A percentile compares a stretch with the other conserved stretches of the same genome.
Evolutionary conservation across 2,888 invertebrate genomes (phyloP).

Genomic region (Agrochola macilenta): DNA sequence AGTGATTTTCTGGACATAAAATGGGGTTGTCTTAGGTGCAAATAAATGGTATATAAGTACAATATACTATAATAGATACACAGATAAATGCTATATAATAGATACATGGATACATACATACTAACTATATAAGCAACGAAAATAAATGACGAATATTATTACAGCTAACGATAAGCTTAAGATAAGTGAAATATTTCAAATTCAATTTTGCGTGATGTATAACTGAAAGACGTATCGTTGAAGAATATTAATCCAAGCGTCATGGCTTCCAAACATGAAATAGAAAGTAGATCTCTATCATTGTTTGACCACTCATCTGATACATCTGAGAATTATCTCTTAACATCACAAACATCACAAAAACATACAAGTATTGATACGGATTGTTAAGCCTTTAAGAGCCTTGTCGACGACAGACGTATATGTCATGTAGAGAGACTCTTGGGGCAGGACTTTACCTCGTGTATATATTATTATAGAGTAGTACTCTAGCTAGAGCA

Average conservation of each 20-base stretch:
- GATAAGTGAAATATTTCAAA: slow-evolving; percentile 26
- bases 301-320: slow-evolving; percentile 71
- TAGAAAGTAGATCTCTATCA: slow-evolving; percentile 81
- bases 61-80: too few relatives aligned
- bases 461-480: background rate
- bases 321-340: slow-evolving; percentile 69
- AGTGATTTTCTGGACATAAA: too few relatives aligned
- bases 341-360: slow-evolving; percentile 31
- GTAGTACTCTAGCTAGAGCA: background rate
- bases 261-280: slow-evolving; percentile 80
- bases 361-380: slow-evolving; percentile 28
- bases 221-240: slow-evolving; percentile 41
- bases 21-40: too few relatives aligned
- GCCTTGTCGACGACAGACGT: slow-evolving; percentile 23
- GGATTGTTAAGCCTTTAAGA: slow-evolving; percentile 54
- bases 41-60: too few relatives aligned
- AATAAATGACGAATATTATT: too few relatives aligned
- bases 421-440: slow-evolving; percentile 17
- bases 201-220: slow-evolving; percentile 43
- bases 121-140: too few relatives aligned
- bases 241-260: slow-evolving; percentile 63
- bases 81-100: too few relatives aligned
- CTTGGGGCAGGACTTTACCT: slow-evolving; percentile 13
- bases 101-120: too few relatives aligned
- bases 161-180: too few relatives aligned